phyloP scores from a whole-genome alignment of 2,113 vertebrate species.

The Tauraco erythrolophus region DNA sequence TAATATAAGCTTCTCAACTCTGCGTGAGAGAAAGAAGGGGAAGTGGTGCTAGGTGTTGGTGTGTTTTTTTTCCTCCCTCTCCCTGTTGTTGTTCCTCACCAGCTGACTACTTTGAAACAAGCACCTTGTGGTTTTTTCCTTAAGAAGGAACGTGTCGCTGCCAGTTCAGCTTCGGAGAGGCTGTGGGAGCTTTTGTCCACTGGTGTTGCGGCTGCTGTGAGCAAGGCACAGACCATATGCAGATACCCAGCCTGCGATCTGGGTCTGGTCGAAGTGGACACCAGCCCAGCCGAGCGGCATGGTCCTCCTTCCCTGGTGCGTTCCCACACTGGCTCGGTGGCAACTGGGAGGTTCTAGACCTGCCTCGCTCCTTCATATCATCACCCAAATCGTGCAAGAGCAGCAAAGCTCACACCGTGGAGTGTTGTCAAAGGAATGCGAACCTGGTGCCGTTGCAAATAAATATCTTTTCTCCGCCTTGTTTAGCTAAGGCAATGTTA shows the following conservation, averaged over 20 bases:
- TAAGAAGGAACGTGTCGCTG: neutral
- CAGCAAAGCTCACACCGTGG: neutral
- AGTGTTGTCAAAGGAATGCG: neutral
- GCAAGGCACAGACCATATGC: neutral
- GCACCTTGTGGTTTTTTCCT: neutral
- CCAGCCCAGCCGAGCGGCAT: accelerated
- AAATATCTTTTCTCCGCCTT: neutral
- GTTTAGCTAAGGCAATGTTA: neutral
- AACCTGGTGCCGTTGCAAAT: neutral
- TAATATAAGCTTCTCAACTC: neutral
- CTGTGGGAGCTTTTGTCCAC: neutral
- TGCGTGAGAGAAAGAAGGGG: neutral
- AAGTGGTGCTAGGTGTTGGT: neutral
- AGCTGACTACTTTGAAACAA: slow-evolving; percentile 10
- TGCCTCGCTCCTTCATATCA: accelerated
- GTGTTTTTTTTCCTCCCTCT: neutral
- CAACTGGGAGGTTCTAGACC: neutral
- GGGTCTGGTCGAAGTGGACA: neutral
- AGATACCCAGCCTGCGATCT: neutral
- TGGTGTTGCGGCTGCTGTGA: neutral
- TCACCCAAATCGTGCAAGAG: neutral
- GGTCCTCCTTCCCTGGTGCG: neutral
- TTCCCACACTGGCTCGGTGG: neutral
- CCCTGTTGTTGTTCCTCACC: neutral
- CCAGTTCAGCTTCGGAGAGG: neutral